Conservation (phyloP, 2,888 invertebrate genomes). For the Dicyrtoma fusca region DNA sequence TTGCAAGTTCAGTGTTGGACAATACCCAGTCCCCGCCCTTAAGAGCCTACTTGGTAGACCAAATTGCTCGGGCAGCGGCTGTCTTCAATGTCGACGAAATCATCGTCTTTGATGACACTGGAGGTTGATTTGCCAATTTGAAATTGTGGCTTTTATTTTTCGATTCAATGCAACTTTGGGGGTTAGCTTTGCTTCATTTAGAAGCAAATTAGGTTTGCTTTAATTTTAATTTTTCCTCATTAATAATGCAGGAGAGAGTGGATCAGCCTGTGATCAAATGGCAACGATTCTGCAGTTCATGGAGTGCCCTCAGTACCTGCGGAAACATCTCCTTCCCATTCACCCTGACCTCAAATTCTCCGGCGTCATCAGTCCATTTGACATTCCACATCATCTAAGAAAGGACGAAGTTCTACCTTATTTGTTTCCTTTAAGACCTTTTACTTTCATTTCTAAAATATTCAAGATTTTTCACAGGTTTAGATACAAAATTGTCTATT, state of each 20-base stretch:
- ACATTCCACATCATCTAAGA: slow-evolving; percentile 92
- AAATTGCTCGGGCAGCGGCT: slow-evolving; percentile 92
- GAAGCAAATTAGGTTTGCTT: too few species aligned
- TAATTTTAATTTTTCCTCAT: too few species aligned
- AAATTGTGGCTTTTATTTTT: too few species aligned
- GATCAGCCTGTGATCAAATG: slow-evolving; percentile 74
- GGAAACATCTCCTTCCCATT: slow-evolving; percentile 90
- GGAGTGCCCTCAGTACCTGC: slow-evolving; percentile 96
- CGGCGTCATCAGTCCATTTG: slow-evolving; percentile 84
- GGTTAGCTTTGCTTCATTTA: too few species aligned
- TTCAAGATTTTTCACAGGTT: too few species aligned
- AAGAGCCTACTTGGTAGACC: slow-evolving; percentile 89
- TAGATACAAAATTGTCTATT: slow-evolving; percentile 55
- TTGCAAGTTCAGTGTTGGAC: slow-evolving; percentile 95
- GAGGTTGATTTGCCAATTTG: slow-evolving; percentile 48
- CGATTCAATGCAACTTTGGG: too few species aligned
- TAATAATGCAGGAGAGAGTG: slow-evolving; percentile 48
- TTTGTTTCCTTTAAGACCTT: too few species aligned
- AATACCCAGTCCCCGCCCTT: slow-evolving; percentile 92
- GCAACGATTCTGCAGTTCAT: slow-evolving; percentile 90
- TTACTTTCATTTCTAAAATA: too few species aligned
- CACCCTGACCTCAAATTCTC: slow-evolving; percentile 88
- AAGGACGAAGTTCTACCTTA: slow-evolving; percentile 77
- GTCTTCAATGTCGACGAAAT: slow-evolving; percentile 67
- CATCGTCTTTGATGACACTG: slow-evolving; percentile 54